A percentile compares a stretch with the other conserved stretches of the same genome.
These are phyloP conservation scores for Sebastes hubbsi DNA, from an alignment of 2,797 vertebrate genomes.

Conservation along the genomic window DNA sequence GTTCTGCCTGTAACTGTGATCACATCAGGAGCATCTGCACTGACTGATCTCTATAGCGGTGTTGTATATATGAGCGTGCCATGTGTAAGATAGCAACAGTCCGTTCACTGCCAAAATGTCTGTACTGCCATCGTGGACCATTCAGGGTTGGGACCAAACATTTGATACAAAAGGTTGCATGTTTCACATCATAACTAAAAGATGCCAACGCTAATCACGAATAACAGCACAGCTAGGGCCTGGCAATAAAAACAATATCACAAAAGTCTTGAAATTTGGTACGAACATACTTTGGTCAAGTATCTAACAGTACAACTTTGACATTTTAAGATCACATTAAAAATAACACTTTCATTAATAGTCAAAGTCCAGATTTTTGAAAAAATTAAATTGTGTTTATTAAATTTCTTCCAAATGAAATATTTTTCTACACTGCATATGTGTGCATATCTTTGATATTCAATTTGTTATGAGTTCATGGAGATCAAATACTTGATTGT, in stretches of 20 bases:
- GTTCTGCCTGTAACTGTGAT: conserved; percentile 12
- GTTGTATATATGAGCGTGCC: not conserved
- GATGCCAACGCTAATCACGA: conserved; percentile 3
- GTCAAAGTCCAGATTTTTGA: too few species aligned
- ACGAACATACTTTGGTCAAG: too few species aligned
- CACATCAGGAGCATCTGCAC: not conserved
- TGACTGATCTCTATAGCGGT: not conserved
- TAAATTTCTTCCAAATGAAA: too few species aligned
- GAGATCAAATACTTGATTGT: too few species aligned
- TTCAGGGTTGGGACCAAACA: conserved; percentile 61
- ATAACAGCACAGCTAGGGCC: conserved; percentile 19
- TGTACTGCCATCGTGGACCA: conserved; percentile 58
- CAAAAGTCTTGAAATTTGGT: too few species aligned
- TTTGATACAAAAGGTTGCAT: conserved; percentile 19
- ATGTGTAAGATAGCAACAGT: conserved; percentile 8
- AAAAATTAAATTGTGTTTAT: too few species aligned
- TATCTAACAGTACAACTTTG: too few species aligned
- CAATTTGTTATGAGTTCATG: too few species aligned
- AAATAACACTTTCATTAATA: too few species aligned
- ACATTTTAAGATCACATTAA: too few species aligned
- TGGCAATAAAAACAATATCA: not conserved
- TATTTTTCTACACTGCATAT: too few species aligned
- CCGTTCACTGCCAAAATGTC: conserved; percentile 65
- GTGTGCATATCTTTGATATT: too few species aligned
- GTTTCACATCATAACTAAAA: conserved; percentile 17